These are phyloP conservation scores for Brachionus plicatilis DNA, from an alignment of 1,140 invertebrate genomes.

Conservation along the genomic window DNA sequence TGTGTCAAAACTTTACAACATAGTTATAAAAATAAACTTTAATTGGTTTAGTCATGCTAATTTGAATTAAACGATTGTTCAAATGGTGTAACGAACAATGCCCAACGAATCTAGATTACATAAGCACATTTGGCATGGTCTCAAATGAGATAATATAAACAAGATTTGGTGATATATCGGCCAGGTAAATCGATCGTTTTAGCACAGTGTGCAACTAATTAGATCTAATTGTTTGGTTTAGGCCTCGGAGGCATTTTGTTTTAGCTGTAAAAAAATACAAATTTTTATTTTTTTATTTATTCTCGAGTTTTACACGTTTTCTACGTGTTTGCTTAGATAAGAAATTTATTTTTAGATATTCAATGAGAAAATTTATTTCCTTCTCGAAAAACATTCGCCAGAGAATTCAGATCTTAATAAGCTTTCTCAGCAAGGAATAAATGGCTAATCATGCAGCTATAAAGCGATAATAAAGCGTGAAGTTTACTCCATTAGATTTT, in stretches of 20 bases:
- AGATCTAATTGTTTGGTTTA: background rate
- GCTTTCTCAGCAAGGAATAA: background rate
- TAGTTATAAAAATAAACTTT: background rate
- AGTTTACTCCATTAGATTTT: background rate
- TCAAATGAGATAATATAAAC: background rate
- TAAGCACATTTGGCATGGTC: background rate
- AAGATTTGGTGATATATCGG: slow-evolving; percentile 7
- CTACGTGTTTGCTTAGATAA: background rate
- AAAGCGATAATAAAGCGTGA: background rate
- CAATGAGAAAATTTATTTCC: slow-evolving; percentile 15
- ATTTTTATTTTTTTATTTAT: slow-evolving; percentile 6
- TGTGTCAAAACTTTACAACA: background rate
- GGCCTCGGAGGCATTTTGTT: background rate
- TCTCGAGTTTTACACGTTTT: background rate
- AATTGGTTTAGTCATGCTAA: slow-evolving; percentile 22
- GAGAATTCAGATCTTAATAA: background rate
- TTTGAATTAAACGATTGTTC: background rate
- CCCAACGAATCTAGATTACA: background rate
- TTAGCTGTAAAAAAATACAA: background rate
- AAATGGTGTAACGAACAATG: background rate
- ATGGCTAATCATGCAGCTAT: background rate
- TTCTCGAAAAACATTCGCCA: background rate
- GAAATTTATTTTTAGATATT: background rate
- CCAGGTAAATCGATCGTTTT: background rate
- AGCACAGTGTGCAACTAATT: slow-evolving; percentile 4